These are phyloP conservation scores for Marcusenius ussheri DNA, from an alignment of 2,113 vertebrate species.

Conservation along the genomic window DNA sequence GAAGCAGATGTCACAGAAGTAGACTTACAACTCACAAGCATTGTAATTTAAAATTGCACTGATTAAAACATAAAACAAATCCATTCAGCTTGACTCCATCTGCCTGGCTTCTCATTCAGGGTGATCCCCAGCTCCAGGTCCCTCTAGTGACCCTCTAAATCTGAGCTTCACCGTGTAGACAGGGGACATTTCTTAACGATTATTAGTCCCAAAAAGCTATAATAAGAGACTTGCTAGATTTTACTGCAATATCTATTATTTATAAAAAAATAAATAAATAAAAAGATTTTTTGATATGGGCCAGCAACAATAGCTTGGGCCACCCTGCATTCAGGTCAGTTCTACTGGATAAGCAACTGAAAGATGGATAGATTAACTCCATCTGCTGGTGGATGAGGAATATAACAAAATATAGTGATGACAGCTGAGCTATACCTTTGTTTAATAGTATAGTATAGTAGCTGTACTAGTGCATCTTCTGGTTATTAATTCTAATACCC, in stretches of 20 bases:
- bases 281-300: background rate
- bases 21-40: background rate
- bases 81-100: background rate
- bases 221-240: background rate
- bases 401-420: background rate
- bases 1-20: background rate
- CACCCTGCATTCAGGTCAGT: background rate
- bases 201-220: background rate
- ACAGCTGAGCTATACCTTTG: background rate
- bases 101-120: background rate
- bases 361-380: background rate
- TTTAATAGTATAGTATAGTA: background rate
- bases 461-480: background rate
- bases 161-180: background rate
- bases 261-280: background rate
- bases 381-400: background rate
- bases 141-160: background rate
- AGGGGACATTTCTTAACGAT: background rate
- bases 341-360: background rate
- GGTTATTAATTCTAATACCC: background rate
- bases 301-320: background rate
- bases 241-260: background rate
- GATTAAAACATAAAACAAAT: background rate
- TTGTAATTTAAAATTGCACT: background rate
- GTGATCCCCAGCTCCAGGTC: background rate